phyloP scores from a whole-genome alignment of 2,797 vertebrate species.

The Melanotaenia maccullochi region DNA sequence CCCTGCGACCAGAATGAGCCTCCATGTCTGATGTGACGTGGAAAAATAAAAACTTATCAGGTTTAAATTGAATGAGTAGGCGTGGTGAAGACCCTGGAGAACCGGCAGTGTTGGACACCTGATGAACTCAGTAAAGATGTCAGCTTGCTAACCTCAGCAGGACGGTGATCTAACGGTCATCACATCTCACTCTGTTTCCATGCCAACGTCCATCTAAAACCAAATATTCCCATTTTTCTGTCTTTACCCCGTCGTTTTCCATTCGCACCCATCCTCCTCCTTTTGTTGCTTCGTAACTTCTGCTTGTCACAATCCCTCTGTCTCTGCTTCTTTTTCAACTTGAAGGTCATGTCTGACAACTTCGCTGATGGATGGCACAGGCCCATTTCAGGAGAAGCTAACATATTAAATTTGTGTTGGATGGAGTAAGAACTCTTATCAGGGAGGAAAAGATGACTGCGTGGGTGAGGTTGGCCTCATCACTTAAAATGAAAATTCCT shows the following conservation, averaged over 20 bases:
- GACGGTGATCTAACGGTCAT: constrained; percentile 14
- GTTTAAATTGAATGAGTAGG: constrained; percentile 39
- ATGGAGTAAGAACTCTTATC: neutral
- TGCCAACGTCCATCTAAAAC: neutral
- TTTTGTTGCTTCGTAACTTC: neutral
- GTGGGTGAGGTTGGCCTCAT: neutral
- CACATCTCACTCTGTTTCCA: constrained; percentile 17
- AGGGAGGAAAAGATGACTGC: neutral
- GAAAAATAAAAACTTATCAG: constrained; percentile 21
- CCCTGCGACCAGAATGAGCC: neutral
- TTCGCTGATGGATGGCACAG: constrained; percentile 42
- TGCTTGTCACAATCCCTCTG: neutral
- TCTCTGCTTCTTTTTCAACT: constrained; percentile 18
- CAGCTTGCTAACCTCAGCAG: constrained; percentile 38
- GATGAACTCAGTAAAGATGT: constrained; percentile 36
- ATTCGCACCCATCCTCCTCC: neutral
- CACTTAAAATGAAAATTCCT: neutral
- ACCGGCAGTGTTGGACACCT: neutral
- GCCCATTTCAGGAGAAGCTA: constrained; percentile 33
- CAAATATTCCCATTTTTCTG: neutral
- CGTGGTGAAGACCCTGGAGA: neutral
- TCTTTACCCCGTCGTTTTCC: neutral
- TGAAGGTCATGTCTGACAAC: constrained; percentile 62
- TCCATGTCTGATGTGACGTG: constrained; percentile 2
- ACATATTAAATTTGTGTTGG: constrained; percentile 2